These are phyloP conservation scores for Lymantria dispar DNA, from an alignment of 2,888 invertebrate species.

Conservation along the genomic window DNA sequence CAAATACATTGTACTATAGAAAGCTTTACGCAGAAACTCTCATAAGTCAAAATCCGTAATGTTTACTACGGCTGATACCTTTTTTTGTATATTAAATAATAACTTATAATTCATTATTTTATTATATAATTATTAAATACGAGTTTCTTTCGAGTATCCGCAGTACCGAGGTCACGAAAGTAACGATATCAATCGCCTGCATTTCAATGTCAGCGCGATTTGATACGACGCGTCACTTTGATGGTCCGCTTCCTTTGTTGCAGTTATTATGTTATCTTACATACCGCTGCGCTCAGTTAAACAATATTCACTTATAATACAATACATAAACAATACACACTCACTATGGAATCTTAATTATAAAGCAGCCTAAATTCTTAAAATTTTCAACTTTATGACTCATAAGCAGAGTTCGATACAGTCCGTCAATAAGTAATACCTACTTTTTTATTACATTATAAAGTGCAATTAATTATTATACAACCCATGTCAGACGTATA, in stretches of 20 bases:
- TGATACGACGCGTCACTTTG: conserved; percentile 72
- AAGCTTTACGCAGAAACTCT: too few species aligned
- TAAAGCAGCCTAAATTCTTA: too few species aligned
- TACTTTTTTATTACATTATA: too few species aligned
- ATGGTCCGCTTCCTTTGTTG: conserved; percentile 72
- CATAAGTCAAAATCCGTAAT: too few species aligned
- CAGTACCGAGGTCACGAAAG: conserved; percentile 42
- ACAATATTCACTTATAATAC: conserved; percentile 1
- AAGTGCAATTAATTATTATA: not conserved
- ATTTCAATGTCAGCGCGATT: conserved; percentile 75
- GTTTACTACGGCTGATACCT: too few species aligned
- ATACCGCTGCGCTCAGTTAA: conserved; percentile 44
- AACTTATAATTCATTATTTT: not conserved
- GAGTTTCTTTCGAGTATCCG: conserved; percentile 17
- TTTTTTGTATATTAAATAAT: not conserved
- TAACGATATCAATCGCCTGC: conserved; percentile 55
- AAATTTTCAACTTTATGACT: too few species aligned
- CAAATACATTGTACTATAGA: too few species aligned
- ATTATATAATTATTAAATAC: not conserved
- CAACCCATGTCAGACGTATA: conserved; percentile 2
- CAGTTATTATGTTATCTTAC: conserved; percentile 65
- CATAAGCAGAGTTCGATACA: too few species aligned
- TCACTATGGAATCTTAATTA: too few species aligned
- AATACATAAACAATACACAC: too few species aligned
- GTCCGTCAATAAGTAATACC: too few species aligned